Percentiles rank a stretch among this genome's conserved stretches.
phyloP scores from a whole-genome alignment of 2,888 invertebrate species.

The Phortica magna region DNA sequence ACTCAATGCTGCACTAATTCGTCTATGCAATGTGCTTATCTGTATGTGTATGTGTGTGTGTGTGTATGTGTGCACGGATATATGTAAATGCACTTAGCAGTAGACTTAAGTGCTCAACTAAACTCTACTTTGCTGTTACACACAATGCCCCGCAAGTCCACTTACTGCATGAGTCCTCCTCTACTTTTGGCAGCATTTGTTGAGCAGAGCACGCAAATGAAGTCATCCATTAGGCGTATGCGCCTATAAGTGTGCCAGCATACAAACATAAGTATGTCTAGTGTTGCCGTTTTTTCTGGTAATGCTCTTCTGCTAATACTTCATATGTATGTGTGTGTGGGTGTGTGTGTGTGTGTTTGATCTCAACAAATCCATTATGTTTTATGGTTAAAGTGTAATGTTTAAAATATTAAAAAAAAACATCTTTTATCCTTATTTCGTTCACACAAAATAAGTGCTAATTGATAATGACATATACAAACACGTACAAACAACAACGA shows the following conservation, averaged over 20 bases:
- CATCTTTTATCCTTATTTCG: too few relatives aligned
- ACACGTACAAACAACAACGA: too few relatives aligned
- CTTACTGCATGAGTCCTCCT: conserved; percentile 25
- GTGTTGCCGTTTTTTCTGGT: not conserved
- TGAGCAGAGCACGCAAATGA: conserved; percentile 59
- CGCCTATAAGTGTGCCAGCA: conserved; percentile 47
- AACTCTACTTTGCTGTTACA: not conserved
- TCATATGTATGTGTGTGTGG: too few relatives aligned
- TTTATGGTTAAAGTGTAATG: too few relatives aligned
- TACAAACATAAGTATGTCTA: conserved; percentile 41
- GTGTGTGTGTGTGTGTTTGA: conserved; percentile 35
- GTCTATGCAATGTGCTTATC: not conserved
- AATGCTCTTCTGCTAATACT: conserved; percentile 10
- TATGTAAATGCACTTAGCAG: conserved; percentile 67
- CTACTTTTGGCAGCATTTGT: conserved; percentile 50
- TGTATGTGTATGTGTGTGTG: too few relatives aligned
- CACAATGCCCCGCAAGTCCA: conserved; percentile 9
- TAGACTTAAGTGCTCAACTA: conserved; percentile 27
- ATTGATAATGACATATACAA: too few relatives aligned
- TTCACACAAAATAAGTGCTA: too few relatives aligned
- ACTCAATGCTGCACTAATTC: not conserved
- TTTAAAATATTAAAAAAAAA: too few relatives aligned
- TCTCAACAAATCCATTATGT: conserved; percentile 43
- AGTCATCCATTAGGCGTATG: conserved; percentile 69
- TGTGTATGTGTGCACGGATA: conserved; percentile 22